Evolutionary conservation across 1,140 invertebrate species (phyloP).

Genomic region (Lutraria rhynchaena): DNA sequence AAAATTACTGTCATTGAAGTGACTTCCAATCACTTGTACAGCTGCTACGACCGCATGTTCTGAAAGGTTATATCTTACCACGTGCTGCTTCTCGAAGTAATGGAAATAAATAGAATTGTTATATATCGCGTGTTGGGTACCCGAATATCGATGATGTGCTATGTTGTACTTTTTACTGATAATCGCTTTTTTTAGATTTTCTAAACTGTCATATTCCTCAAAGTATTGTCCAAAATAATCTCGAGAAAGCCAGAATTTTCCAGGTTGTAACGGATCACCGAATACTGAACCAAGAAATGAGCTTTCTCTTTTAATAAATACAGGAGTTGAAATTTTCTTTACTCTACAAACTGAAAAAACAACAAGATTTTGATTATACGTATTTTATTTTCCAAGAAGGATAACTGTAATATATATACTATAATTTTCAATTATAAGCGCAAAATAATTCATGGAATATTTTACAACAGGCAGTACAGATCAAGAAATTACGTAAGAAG

Average conservation of each 20-base stretch:
- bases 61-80: constrained; percentile 38
- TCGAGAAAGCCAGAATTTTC: constrained; percentile 41
- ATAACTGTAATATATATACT: too few relatives aligned
- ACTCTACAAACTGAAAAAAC: constrained; percentile 49
- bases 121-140: constrained; percentile 52
- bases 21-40: constrained; percentile 7
- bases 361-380: neutral
- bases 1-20: constrained; percentile 48
- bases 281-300: constrained; percentile 28
- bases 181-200: constrained; percentile 17
- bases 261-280: constrained; percentile 12
- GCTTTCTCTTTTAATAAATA: constrained; percentile 3
- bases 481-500: too few relatives aligned
- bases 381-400: too few relatives aligned
- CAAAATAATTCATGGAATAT: too few relatives aligned
- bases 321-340: constrained; percentile 35
- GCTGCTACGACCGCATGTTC: constrained; percentile 20
- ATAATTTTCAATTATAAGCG: too few relatives aligned
- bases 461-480: too few relatives aligned
- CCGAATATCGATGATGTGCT: constrained; percentile 30
- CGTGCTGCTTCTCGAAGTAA: constrained; percentile 22
- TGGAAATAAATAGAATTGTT: constrained; percentile 57
- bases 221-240: constrained; percentile 43
- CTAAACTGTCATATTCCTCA: constrained; percentile 24
- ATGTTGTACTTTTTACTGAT: constrained; percentile 31